Evolutionary conservation across 2,113 vertebrate species (phyloP), one percentile per base, ranked within the genome.

Genomic region (Polypterus senegalus): DNA sequence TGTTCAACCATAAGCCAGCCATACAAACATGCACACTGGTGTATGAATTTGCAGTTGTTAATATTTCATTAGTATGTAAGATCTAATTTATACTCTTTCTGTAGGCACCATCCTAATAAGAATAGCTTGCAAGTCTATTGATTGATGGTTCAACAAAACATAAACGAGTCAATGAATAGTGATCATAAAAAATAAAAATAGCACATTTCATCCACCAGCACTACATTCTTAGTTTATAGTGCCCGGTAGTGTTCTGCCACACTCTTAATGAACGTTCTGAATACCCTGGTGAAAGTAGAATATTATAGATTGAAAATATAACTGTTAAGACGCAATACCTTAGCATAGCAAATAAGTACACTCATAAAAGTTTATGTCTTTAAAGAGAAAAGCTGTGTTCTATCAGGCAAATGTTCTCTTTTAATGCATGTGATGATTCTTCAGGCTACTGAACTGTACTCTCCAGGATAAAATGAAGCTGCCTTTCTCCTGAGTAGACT

Each of bases 371-470:
- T 77, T 83, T 63, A 76, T 69, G 70, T 83, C 77, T 81, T 67
- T 48, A 56, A 49, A 61, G 54, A 52, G 58, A 49, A 49, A 63
- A 63, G 72, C 71, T 81, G 74, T 75, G 75, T 86, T 88, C 79
- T 86, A 78, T 81, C 83, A 85, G 85, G 81, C 82, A 90, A 84
- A 88, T 85, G 78, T 83, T 81, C 79, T 86, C 79, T 83, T 88
- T 86, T 87, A 85, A 88, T 92, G 91, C 91, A 92, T 92, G 91
- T 91, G 76, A 82, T 86, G 75, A 88, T 77, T 85, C 81, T 83
- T 83, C 82, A 80, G 67, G 83, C 76, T 81, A 81, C 75, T 71
- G 75, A 88, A 81, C 75, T 71, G 75, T 89, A 85, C 84, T 86
- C 86, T 86, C 82, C 83, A 76, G 79, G 82, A 86, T 82, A 83